These are phyloP conservation scores for Scolopax bukidnonensis DNA, from an alignment of 2,797 vertebrate genomes.

Conservation along the genomic window DNA sequence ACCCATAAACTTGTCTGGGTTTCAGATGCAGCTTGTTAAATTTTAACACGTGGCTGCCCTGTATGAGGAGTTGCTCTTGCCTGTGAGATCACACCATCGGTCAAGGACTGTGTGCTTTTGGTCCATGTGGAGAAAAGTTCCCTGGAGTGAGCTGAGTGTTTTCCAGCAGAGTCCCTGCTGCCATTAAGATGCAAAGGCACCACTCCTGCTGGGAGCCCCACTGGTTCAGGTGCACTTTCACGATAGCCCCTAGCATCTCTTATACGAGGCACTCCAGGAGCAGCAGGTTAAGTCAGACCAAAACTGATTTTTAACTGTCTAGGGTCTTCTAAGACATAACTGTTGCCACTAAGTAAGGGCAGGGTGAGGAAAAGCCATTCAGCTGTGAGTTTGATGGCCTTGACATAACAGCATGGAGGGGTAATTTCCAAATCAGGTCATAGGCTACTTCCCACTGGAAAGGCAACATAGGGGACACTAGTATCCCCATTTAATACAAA, in stretches of 20 bases:
- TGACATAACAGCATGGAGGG: background rate
- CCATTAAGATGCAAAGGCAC: background rate
- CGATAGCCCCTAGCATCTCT: rapidly evolving
- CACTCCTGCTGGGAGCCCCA: background rate
- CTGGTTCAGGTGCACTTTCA: background rate
- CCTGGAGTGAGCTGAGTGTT: background rate
- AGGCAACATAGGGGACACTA: background rate
- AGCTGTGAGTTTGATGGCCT: background rate
- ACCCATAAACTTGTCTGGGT: background rate
- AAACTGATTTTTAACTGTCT: background rate
- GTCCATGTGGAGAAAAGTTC: background rate
- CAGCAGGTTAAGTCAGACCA: background rate
- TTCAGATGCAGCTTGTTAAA: background rate
- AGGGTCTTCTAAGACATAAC: background rate
- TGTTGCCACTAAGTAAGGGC: background rate
- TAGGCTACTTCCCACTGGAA: background rate
- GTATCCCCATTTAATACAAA: background rate
- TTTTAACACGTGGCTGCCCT: background rate
- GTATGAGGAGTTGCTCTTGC: background rate
- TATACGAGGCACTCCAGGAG: background rate
- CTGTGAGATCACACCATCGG: rapidly evolving
- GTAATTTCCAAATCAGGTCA: background rate
- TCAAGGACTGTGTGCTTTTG: background rate
- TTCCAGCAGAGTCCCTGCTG: background rate
- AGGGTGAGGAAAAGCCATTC: background rate